Evolutionary conservation across 2,888 invertebrate species (phyloP), one percentile per base, ranked within the genome.

Genomic region (Agriopis leucophaearia): DNA sequence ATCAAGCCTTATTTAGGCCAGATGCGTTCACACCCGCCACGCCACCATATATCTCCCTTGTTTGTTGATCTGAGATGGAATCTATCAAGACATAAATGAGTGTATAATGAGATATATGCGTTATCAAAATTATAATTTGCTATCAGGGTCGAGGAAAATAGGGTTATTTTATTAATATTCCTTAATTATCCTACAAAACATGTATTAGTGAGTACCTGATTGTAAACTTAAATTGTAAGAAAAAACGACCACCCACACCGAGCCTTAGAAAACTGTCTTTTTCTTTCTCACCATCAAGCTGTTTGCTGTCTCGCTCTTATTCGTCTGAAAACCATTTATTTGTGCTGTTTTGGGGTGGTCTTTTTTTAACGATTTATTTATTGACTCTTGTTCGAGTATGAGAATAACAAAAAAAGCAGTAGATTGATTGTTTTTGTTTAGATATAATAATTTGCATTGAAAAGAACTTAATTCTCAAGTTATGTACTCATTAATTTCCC

Each of bases 241-340:
- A 84, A 84, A 85, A 87, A 88, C 87, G 92, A 93, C 92, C 92
- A 92, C 93, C 92, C 92, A 91, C 84, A 85, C 74, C 76, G 82
- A 74, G 76, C 78, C 78, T 70, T 72, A 68, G 70, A 64, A 66
- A 63, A 73, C 73, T 66, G 55, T 88, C 88, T 74, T 81, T 75
- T 67, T 88, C 80, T 36, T 64, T 68, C 81, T 57, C 38, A 18
- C 18, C 16, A 40, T 47, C 56, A 56, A 70, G 15, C n/a, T 13
- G 10, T 61, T 69, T 61, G 36, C 69, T 57, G 35, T 84, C 83
- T 70, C 75, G 71, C 69, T 87, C 76, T 65, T 18, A 76, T 72
- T 77, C 79, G 74, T 78, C 85, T 82, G 74, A 78, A 84, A 84
- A 83, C 78, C 78, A 82, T 86, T 87, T 86, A 85, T 88, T 87